Conservation (phyloP, 2,113 vertebrate genomes). For the Eurystomus gularis region DNA sequence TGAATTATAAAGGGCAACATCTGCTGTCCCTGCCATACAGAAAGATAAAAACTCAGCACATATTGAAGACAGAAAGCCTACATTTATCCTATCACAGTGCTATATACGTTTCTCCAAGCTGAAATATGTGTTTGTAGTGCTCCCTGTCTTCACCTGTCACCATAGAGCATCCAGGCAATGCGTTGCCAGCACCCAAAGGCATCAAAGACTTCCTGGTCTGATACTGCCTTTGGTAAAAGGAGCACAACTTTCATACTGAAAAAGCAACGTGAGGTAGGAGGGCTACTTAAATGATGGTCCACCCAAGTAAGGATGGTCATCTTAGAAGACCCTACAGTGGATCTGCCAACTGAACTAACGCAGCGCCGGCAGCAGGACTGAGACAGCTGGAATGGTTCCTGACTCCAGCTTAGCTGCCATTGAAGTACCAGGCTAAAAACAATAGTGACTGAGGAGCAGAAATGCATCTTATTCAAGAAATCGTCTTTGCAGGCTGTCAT, state of each 20-base stretch:
- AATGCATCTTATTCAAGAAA: neutral
- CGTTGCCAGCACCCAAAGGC: neutral
- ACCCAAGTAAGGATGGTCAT: neutral
- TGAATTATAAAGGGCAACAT: conserved; percentile 30
- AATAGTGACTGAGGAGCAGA: neutral
- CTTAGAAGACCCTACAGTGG: neutral
- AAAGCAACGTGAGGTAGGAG: neutral
- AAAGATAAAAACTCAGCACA: neutral
- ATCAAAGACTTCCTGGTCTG: neutral
- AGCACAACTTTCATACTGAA: neutral
- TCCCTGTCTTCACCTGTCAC: conserved; percentile 18
- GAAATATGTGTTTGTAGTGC: conserved; percentile 13
- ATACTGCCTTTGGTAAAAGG: neutral
- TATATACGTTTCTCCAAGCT: neutral
- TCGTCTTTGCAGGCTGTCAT: neutral
- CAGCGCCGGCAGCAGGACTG: neutral
- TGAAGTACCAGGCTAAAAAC: neutral
- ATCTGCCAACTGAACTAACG: neutral
- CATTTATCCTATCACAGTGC: neutral
- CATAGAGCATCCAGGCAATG: neutral
- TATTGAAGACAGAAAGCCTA: neutral
- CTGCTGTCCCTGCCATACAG: neutral
- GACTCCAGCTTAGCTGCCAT: neutral
- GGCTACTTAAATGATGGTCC: neutral
- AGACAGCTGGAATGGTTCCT: neutral